A percentile compares a stretch with the other conserved stretches of the same genome.
Evolutionary conservation across 2,797 vertebrate genomes (phyloP).

Genomic region (Poeciliopsis infans): DNA sequence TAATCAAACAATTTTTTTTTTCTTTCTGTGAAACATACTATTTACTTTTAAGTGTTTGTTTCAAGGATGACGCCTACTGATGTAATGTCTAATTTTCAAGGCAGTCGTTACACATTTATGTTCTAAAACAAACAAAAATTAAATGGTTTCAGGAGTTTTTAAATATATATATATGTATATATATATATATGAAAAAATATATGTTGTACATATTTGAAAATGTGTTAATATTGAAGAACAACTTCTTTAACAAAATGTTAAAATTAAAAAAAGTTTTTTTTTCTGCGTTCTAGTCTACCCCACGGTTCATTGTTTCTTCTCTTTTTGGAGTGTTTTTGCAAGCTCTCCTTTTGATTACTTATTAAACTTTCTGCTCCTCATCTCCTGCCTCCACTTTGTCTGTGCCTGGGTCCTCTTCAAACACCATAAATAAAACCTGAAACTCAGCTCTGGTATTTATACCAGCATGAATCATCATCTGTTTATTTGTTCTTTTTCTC

Average conservation of each 20-base stretch:
- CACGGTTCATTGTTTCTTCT: not conserved
- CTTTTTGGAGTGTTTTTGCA: not conserved
- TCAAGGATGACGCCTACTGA: too few relatives aligned
- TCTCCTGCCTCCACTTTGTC: not conserved
- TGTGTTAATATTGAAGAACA: not conserved
- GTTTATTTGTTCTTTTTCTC: not conserved
- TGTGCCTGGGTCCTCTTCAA: not conserved
- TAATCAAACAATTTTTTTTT: not conserved
- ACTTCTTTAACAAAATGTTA: not conserved
- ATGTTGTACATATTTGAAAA: not conserved
- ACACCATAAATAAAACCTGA: not conserved
- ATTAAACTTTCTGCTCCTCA: not conserved
- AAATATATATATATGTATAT: not conserved
- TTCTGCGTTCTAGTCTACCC: not conserved
- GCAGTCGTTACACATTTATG: too few relatives aligned
- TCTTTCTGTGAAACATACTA: not conserved
- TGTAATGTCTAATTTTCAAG: too few relatives aligned
- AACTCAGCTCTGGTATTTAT: not conserved
- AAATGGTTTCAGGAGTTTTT: not conserved
- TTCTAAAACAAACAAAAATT: not conserved
- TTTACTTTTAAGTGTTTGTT: too few relatives aligned
- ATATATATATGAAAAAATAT: not conserved
- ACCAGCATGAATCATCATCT: constrained; percentile 1
- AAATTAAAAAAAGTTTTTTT: not conserved
- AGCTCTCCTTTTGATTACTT: not conserved